A percentile compares a stretch with the other conserved stretches of the same genome.
These are phyloP conservation scores for Aporrectodea caliginosa DNA, from an alignment of 1,140 invertebrate genomes.

Conservation along the genomic window DNA sequence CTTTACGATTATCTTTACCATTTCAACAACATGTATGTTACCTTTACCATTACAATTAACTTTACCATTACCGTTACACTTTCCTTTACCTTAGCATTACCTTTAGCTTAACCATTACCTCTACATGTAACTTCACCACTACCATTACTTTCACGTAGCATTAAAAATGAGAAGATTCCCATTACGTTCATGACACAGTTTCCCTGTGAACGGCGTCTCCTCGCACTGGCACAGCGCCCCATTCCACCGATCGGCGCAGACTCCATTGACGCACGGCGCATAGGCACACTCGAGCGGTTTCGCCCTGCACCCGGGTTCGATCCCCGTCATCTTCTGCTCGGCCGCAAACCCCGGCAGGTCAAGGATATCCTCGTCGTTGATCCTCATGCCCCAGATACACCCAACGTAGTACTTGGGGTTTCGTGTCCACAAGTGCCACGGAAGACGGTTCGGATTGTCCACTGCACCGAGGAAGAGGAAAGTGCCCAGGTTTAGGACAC, in stretches of 20 bases:
- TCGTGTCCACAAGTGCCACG: conserved; percentile 45
- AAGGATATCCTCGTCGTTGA: conserved; percentile 36
- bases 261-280: conserved; percentile 38
- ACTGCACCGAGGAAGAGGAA: conserved; percentile 33
- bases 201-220: conserved; percentile 39
- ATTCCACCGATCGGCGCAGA: conserved; percentile 39
- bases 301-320: conserved; percentile 35
- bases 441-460: conserved; percentile 35
- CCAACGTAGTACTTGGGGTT: conserved; percentile 40
- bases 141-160: no score
- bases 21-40: no score
- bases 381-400: conserved; percentile 40
- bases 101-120: no score
- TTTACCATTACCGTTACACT: no score
- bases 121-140: no score
- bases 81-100: no score
- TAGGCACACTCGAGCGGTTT: conserved; percentile 32
- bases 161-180: no score
- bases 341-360: conserved; percentile 35
- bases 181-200: conserved; percentile 42
- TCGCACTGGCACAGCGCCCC: conserved; percentile 43
- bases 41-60: no score
- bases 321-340: conserved; percentile 30
- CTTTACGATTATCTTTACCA: no score
- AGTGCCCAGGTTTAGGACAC: conserved; percentile 28